Evolutionary conservation across 2,797 vertebrate genomes (phyloP), one percentile per base, ranked within the genome.

Genomic region (Poecilia gillii): DNA sequence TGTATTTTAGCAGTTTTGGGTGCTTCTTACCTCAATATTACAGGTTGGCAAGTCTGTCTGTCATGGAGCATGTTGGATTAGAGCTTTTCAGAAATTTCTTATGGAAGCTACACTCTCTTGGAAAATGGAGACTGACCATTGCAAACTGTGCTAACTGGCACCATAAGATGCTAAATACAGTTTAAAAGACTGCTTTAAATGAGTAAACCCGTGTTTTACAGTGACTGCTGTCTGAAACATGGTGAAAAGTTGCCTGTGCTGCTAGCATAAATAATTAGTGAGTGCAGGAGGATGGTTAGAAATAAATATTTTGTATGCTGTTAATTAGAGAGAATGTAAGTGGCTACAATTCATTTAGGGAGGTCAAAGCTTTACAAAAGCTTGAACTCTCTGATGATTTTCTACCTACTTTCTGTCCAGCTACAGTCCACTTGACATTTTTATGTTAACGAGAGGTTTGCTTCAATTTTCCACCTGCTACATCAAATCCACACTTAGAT

Each of bases 401-500:
- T 45, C 25, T 62, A 33, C 46, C 76, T 9, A 64, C 80, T 57
- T 76, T 9, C 23, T 81, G 1, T 62, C 33, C 72, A 80, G 39
- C 74, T 28, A 59, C 46, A 46, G 53, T 33, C 55, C 75, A 25
- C 9, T 62, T 70, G 18, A 73, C 70, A 77, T 72, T 86, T 82
- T 74, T 2, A 73, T 72, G 86, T 80, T 16, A n/a, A 80, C 46
- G n/a, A 73, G 75, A 80, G 75, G 85, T 88, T 90, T 89, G 66
- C 64, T 74, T 81, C 82, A 71, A 28, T 78, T 55, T 47, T 53
- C 31, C 25, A 0, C 3, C 74, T 74, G 62, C 75, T 73, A 78
- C 72, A 66, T 53, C 71, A 46, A 33, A 62, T 33, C 77, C 72
- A 33, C 28, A 23, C 16, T 23, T 53, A 20, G 64, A 66, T 12